A percentile compares a stretch with the other conserved stretches of the same genome.
phyloP scores from a whole-genome alignment of 2,113 vertebrate species.

The Labeo catla region DNA sequence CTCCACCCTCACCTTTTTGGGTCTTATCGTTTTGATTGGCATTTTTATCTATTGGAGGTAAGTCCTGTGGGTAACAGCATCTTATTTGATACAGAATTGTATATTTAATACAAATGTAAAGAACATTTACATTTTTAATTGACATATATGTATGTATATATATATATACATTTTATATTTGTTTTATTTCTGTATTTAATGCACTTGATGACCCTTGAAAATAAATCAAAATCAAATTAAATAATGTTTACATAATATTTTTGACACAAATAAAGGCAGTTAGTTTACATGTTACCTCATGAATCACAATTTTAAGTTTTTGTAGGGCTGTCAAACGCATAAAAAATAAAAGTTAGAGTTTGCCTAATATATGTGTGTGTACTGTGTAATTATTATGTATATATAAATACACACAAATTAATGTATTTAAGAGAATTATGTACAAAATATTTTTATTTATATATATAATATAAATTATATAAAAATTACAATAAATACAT shows the following conservation, averaged over 20 bases:
- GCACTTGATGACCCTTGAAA: background rate
- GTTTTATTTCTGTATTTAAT: background rate
- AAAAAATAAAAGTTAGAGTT: too few relatives aligned
- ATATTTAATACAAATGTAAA: background rate
- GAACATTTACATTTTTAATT: background rate
- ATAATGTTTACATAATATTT: background rate
- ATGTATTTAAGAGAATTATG: too few relatives aligned
- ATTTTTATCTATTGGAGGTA: slow-evolving; percentile 99
- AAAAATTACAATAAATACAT: too few relatives aligned
- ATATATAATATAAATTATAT: too few relatives aligned
- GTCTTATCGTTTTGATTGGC: slow-evolving; percentile 90
- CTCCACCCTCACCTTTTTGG: slow-evolving; percentile 91
- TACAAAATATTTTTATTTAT: too few relatives aligned
- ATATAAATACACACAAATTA: too few relatives aligned
- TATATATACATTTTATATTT: too few relatives aligned
- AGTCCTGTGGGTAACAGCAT: slow-evolving; percentile 53
- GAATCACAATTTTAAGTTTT: too few relatives aligned
- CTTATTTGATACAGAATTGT: background rate
- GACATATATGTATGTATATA: background rate
- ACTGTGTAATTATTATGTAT: too few relatives aligned
- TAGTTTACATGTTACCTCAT: too few relatives aligned
- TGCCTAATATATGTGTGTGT: too few relatives aligned
- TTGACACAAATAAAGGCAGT: background rate
- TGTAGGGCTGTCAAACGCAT: too few relatives aligned
- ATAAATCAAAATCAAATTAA: background rate